These are phyloP conservation scores for Poecilus cupreus DNA, from an alignment of 2,888 invertebrate genomes.

Conservation along the genomic window DNA sequence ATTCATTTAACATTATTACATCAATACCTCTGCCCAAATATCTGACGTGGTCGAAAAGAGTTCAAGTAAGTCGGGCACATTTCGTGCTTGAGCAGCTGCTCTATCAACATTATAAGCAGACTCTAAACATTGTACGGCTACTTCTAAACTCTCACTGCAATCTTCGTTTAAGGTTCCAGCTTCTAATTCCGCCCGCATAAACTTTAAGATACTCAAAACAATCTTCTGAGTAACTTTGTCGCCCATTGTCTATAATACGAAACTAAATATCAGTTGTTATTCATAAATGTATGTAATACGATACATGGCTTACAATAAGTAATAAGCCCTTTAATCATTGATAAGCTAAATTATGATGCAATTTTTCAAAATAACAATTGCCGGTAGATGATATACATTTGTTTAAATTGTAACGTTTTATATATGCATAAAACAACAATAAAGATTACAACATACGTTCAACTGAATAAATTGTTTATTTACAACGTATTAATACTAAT, in stretches of 20 bases:
- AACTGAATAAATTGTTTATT: too few species aligned
- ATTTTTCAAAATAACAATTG: neutral
- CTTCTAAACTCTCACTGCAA: slow-evolving; percentile 87
- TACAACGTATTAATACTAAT: neutral
- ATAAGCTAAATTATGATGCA: neutral
- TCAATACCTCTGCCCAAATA: slow-evolving; percentile 45
- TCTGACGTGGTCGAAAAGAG: slow-evolving; percentile 48
- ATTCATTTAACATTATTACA: neutral
- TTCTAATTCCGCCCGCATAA: slow-evolving; percentile 67
- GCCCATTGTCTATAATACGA: slow-evolving; percentile 37
- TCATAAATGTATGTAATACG: neutral
- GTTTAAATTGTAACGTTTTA: neutral
- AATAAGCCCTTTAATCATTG: neutral
- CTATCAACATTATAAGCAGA: slow-evolving; percentile 86
- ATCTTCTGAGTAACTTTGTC: slow-evolving; percentile 61
- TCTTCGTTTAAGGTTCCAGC: slow-evolving; percentile 68
- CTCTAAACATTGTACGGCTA: slow-evolving; percentile 95
- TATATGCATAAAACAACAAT: neutral
- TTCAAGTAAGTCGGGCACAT: slow-evolving; percentile 47
- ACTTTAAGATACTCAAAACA: slow-evolving; percentile 67
- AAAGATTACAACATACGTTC: neutral
- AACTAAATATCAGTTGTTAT: neutral
- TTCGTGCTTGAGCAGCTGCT: slow-evolving; percentile 62
- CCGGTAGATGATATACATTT: neutral
- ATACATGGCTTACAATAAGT: neutral